Base-by-base conservation (phyloP, 2,113 vertebrate species). In the Tretioscincus oriximinensis region DNA sequence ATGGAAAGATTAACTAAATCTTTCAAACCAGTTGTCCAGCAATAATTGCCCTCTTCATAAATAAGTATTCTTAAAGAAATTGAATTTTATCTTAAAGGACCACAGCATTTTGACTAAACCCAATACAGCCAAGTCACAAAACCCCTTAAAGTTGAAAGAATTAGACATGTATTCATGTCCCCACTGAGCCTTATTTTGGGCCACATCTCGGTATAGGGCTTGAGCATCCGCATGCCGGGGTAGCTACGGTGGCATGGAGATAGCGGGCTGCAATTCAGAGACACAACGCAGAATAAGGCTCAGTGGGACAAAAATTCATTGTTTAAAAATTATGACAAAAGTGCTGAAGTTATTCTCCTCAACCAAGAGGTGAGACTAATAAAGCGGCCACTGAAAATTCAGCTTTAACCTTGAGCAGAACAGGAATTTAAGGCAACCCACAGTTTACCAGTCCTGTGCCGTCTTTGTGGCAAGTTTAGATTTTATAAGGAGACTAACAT, bases 341-440 rank as follows among this genome's bases (percentile, higher is more conserved):
- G 35, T 68, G 29, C 54, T 11, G n/a, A 76, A 16, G 31, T 61
- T 16, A n/a, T 70, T 60, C n/a, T 82, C 54, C 14, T 18, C 26
- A 35, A 61, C 10, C n/a, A 6, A 63, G 2, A 16, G 31, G 22
- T 3, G 14, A 7, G 7, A 26, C 12, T 29, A 31, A 35, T 18
- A n/a, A 49, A 72, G 24, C 69, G 49, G 7, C 14, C 12, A 18
- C 1, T 0, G 0, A 3, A 58, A 0, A 1, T 35, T 0, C 65
- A 8, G 18, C 51, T 35, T 7, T 76, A 60, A 68, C 73, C 0
- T 71, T 70, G 45, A 73, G 66, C 35, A 76, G 47, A 65, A 1
- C 77, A 0, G n/a, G 35, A 47, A 49, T 66, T 77, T 22, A 64
- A 1, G n/a, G 41, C 47, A 84, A 73, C 80, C 64, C 9, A n/a